Evolutionary conservation across 2,888 invertebrate genomes (phyloP).

Genomic region (Drosophila mimetica): DNA sequence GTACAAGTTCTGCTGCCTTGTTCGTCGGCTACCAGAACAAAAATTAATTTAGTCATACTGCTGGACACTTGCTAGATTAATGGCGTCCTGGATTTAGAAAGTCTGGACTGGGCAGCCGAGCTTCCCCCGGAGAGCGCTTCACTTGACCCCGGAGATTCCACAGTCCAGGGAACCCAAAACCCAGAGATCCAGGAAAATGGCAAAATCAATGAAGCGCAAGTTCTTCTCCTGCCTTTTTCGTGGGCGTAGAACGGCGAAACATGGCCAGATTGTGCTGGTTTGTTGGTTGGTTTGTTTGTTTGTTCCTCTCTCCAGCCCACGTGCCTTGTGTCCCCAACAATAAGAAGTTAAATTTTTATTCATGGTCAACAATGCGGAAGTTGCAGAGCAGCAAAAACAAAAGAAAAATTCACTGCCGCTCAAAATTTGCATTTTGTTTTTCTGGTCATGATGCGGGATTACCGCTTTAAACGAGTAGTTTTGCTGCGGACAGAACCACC

Average conservation of each 20-base stretch:
- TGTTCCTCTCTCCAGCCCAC: slow-evolving; percentile 55
- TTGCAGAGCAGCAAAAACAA: slow-evolving; percentile 69
- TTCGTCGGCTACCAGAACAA: slow-evolving; percentile 76
- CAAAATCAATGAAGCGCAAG: slow-evolving; percentile 71
- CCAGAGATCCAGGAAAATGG: background rate
- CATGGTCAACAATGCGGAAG: slow-evolving; percentile 80
- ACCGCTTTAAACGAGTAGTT: slow-evolving; percentile 38
- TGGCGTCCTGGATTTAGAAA: slow-evolving; percentile 72
- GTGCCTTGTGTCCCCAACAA: slow-evolving; percentile 69
- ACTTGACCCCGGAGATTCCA: slow-evolving; percentile 28
- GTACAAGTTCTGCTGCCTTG: slow-evolving; percentile 63
- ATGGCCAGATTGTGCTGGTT: slow-evolving; percentile 42
- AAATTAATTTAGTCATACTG: slow-evolving; percentile 78
- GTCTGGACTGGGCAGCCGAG: slow-evolving; percentile 29
- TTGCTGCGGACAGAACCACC: slow-evolving; percentile 19
- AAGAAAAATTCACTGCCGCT: slow-evolving; percentile 65
- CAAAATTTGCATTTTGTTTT: slow-evolving; percentile 67
- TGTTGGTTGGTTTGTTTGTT: slow-evolving; percentile 13
- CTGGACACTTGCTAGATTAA: slow-evolving; percentile 76
- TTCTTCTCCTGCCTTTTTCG: slow-evolving; percentile 25
- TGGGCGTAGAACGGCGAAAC: slow-evolving; percentile 54
- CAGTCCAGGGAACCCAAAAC: background rate
- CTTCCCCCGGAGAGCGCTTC: slow-evolving; percentile 14
- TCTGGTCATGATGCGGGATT: slow-evolving; percentile 52
- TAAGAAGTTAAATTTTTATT: slow-evolving; percentile 80